Conservation (phyloP, 1,140 invertebrate species). For the Drosophila suzukii region DNA sequence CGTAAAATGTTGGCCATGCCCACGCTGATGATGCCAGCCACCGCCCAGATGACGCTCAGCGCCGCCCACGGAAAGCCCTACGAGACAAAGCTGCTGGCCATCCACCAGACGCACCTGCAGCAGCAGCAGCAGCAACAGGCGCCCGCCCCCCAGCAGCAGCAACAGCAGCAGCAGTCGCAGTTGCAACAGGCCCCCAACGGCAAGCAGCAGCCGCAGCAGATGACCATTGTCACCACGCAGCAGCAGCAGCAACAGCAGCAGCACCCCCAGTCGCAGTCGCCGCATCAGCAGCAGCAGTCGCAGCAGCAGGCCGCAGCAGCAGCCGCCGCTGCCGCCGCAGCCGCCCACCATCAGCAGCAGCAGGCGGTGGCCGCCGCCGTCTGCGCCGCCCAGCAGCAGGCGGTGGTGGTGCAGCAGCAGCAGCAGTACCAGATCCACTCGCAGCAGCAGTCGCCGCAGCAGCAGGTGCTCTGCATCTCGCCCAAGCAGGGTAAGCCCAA, state of each 20-base stretch:
- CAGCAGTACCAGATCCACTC: conserved; percentile 83
- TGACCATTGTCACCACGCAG: conserved; percentile 72
- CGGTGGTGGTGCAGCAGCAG: conserved; percentile 78
- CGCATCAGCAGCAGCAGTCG: conserved; percentile 65
- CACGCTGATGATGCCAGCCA: conserved; percentile 84
- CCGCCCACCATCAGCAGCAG: conserved; percentile 70
- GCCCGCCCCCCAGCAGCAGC: conserved; percentile 49
- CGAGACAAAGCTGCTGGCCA: conserved; percentile 82
- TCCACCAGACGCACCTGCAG: conserved; percentile 82
- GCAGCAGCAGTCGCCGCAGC: conserved; percentile 83
- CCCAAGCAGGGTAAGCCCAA: conserved; percentile 80
- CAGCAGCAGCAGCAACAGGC: conserved; percentile 71
- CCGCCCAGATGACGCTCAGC: conserved; percentile 84
- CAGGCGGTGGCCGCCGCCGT: conserved; percentile 75
- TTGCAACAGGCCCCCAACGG: conserved; percentile 60
- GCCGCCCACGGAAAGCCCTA: conserved; percentile 78
- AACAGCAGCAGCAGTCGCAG: conserved; percentile 53
- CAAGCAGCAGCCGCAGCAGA: conserved; percentile 78
- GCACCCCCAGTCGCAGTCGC: conserved; percentile 68
- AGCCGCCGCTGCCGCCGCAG: conserved; percentile 72
- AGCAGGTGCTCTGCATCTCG: conserved; percentile 79
- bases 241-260: conserved; percentile 73
- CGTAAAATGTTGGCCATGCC: conserved; percentile 82
- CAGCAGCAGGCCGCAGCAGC: conserved; percentile 70
- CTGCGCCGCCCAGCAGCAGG: conserved; percentile 78